A percentile compares a stretch with the other conserved stretches of the same genome.
These are phyloP conservation scores for Leuciscus idus DNA, from an alignment of 2,113 vertebrate genomes.

Conservation along the genomic window DNA sequence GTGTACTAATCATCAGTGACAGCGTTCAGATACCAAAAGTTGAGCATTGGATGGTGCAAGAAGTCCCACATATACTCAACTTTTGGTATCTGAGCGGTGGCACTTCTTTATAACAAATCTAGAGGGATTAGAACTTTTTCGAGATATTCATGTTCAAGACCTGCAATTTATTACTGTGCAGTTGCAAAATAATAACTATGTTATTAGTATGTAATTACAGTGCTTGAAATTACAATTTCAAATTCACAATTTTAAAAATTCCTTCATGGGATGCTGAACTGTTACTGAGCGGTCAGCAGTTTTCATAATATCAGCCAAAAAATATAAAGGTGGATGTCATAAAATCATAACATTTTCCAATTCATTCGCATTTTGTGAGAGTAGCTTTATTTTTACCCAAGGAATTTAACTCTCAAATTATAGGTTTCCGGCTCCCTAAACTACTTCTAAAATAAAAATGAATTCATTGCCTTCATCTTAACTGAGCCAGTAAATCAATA, in stretches of 20 bases:
- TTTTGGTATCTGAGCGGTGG: too few relatives aligned
- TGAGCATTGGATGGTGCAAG: neutral
- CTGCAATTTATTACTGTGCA: neutral
- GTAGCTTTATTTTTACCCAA: neutral
- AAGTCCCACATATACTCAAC: neutral
- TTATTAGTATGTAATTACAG: neutral
- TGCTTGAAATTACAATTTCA: neutral
- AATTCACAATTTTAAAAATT: too few relatives aligned
- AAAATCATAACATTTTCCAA: neutral
- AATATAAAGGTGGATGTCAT: neutral
- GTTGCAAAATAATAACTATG: neutral
- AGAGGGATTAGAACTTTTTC: neutral
- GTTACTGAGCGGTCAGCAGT: neutral
- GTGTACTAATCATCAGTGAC: slow-evolving; percentile 71
- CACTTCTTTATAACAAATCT: neutral
- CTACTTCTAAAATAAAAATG: slow-evolving; percentile 3
- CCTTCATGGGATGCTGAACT: too few relatives aligned
- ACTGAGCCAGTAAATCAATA: neutral
- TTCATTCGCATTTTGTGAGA: neutral
- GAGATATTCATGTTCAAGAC: too few relatives aligned
- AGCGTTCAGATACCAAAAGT: slow-evolving; percentile 12
- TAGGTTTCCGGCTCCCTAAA: neutral
- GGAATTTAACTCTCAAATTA: neutral
- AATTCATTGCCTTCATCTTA: neutral
- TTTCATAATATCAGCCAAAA: neutral